Percentiles rank a stretch among this genome's conserved stretches.
These are phyloP conservation scores for Agrypnus murinus DNA, from an alignment of 2,888 invertebrate genomes.

Conservation along the genomic window DNA sequence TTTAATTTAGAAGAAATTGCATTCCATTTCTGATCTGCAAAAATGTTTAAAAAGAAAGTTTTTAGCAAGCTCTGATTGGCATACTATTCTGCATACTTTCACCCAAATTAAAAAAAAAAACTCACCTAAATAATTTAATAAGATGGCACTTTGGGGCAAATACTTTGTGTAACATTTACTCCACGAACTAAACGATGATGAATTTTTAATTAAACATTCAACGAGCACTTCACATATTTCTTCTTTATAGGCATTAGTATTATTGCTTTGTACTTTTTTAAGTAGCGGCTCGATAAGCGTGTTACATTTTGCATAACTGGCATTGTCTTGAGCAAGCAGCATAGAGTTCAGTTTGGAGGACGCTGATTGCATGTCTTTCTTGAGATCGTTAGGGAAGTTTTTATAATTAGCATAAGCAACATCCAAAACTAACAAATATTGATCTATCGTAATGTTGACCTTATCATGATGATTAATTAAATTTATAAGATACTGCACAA, in stretches of 20 bases:
- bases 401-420: constrained; percentile 75
- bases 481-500: constrained; percentile 77
- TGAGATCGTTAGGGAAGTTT: constrained; percentile 74
- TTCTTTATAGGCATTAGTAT: constrained; percentile 71
- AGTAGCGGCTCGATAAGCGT: constrained; percentile 79
- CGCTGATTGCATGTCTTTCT: constrained; percentile 74
- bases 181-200: constrained; percentile 80
- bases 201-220: constrained; percentile 77
- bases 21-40: constrained; percentile 70
- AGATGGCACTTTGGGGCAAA: constrained; percentile 78
- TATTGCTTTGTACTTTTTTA: constrained; percentile 76
- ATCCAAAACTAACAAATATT: constrained; percentile 78
- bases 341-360: constrained; percentile 65
- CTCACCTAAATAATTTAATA: constrained; percentile 77
- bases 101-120: too few relatives aligned
- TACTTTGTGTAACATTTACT: constrained; percentile 80
- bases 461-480: constrained; percentile 64
- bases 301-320: constrained; percentile 64
- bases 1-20: constrained; percentile 65
- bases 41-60: constrained; percentile 14
- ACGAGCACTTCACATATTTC: constrained; percentile 78
- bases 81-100: not conserved
- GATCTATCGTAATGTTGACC: constrained; percentile 68
- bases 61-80: not conserved
- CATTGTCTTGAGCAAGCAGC: constrained; percentile 65